phyloP scores from a whole-genome alignment of 1,140 invertebrate species.

The Oreohelix idahoensis region DNA sequence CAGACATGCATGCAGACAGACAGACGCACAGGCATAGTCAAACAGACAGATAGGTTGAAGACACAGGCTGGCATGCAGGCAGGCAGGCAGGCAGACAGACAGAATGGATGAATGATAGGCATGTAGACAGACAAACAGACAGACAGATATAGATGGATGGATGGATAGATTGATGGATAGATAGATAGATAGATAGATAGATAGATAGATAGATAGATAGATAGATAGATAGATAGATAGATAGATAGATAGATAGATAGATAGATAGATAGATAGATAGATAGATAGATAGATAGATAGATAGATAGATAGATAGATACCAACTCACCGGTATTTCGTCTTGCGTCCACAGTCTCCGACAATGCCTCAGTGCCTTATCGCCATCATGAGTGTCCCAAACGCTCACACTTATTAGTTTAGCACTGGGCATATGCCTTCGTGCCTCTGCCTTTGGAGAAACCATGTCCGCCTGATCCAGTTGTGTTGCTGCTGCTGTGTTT shows the following conservation, averaged over 20 bases:
- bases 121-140: not conserved
- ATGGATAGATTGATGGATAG: not conserved
- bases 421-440: slow-evolving; percentile 27
- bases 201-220: not conserved
- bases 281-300: not conserved
- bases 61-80: not conserved
- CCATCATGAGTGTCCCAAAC: slow-evolving; percentile 49
- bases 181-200: not conserved
- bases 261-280: not conserved
- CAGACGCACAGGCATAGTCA: not conserved
- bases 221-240: not conserved
- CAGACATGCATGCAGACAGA: not conserved
- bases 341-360: slow-evolving; percentile 35
- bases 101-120: not conserved
- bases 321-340: slow-evolving; percentile 42
- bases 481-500: not conserved
- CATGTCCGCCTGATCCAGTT: not conserved
- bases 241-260: not conserved
- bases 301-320: slow-evolving; percentile 6
- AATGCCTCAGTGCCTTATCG: slow-evolving; percentile 25
- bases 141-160: not conserved
- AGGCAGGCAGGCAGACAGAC: not conserved
- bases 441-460: not conserved
- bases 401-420: slow-evolving; percentile 43
- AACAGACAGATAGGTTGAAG: not conserved